A percentile compares a stretch with the other conserved stretches of the same genome.
These are phyloP conservation scores for Grallaria varia DNA, from an alignment of 2,113 vertebrate genomes.

Conservation along the genomic window DNA sequence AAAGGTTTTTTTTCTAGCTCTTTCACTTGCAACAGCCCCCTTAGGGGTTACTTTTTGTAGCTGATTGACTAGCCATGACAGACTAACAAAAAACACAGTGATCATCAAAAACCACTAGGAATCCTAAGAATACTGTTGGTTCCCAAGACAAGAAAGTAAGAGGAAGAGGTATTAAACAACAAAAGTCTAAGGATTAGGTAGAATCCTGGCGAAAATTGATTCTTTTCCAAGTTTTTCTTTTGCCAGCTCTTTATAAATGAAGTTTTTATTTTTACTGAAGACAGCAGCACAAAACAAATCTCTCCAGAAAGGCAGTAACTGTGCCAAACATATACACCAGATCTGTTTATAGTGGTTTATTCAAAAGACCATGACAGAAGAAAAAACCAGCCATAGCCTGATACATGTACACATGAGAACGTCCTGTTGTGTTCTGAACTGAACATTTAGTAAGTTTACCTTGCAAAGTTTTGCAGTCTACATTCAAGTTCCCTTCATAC, in stretches of 20 bases:
- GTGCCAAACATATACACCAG: background rate
- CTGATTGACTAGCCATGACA: background rate
- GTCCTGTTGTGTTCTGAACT: background rate
- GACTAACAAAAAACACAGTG: background rate
- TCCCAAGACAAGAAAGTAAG: background rate
- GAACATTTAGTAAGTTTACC: background rate
- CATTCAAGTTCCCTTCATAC: background rate
- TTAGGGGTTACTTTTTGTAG: background rate
- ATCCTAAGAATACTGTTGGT: background rate
- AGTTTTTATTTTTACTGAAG: background rate
- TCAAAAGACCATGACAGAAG: background rate
- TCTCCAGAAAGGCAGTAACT: background rate
- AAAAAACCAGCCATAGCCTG: background rate
- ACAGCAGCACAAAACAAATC: background rate
- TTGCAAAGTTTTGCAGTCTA: background rate
- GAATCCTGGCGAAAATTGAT: background rate
- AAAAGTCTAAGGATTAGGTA: background rate
- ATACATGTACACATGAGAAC: fast-evolving
- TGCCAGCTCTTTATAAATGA: background rate
- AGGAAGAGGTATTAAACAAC: background rate
- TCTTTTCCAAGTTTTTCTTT: background rate
- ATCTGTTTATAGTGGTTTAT: background rate
- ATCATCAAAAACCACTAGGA: background rate
- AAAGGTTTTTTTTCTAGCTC: background rate
- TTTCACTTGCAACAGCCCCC: background rate